Evolutionary conservation across 2,888 invertebrate genomes (phyloP).

Genomic region (Listrodromus nycthemerus): DNA sequence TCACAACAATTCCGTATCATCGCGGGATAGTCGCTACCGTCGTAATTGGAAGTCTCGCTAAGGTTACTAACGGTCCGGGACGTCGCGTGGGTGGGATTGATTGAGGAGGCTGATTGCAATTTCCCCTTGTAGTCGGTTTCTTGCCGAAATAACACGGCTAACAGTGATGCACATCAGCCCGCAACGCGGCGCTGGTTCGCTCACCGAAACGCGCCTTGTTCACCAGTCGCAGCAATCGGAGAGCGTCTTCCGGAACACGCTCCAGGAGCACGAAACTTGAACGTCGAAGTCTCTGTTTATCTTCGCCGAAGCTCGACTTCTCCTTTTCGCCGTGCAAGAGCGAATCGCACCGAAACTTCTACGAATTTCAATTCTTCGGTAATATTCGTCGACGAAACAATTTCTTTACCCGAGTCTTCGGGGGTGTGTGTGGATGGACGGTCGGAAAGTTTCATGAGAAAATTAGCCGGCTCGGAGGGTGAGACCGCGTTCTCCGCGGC

Average conservation of each 20-base stretch:
- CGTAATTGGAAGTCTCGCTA: conserved; percentile 63
- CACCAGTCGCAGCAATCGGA: neutral
- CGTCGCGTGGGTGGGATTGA: conserved; percentile 64
- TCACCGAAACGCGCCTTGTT: neutral
- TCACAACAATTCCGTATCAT: conserved; percentile 56
- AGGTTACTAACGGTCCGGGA: conserved; percentile 61
- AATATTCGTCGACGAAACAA: conserved; percentile 52
- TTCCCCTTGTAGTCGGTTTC: conserved; percentile 48
- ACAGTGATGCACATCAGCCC: too few species aligned
- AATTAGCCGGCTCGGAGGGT: conserved; percentile 61
- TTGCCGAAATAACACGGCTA: neutral
- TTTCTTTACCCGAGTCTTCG: conserved; percentile 19
- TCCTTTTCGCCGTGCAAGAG: neutral
- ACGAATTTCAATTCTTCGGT: conserved; percentile 50
- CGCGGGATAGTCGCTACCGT: conserved; percentile 27
- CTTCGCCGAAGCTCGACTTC: neutral
- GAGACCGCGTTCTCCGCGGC: conserved; percentile 5
- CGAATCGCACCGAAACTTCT: conserved; percentile 9
- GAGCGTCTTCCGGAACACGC: neutral
- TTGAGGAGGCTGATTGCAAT: conserved; percentile 66
- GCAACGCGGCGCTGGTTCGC: neutral
- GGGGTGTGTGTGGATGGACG: neutral
- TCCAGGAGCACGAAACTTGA: neutral
- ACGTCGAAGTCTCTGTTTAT: conserved; percentile 11
- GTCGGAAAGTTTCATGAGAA: conserved; percentile 62